phyloP scores from a whole-genome alignment of 2,797 vertebrate species.

The Anniella stebbinsi region DNA sequence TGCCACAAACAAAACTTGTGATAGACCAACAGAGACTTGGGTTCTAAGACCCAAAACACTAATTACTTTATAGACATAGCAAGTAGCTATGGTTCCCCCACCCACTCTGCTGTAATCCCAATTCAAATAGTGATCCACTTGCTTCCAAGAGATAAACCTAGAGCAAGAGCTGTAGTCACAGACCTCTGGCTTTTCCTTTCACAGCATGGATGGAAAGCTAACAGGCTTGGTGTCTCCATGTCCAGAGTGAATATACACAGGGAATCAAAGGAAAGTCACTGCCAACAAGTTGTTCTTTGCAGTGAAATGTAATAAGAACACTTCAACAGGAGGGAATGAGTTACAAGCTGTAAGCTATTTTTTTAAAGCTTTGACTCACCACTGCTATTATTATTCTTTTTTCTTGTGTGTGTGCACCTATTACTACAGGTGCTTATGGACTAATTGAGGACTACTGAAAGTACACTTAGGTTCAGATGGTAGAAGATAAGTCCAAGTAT shows the following conservation, averaged over 20 bases:
- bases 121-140: too few species aligned
- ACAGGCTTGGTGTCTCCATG: neutral
- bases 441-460: neutral
- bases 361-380: slow-evolving; percentile 13
- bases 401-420: slow-evolving; percentile 1
- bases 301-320: neutral
- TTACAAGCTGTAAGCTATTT: slow-evolving; percentile 1
- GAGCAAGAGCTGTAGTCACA: neutral
- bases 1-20: neutral
- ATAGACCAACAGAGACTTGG: neutral
- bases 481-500: neutral
- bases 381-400: neutral
- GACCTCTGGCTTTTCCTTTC: neutral
- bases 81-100: too few species aligned
- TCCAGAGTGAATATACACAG: neutral
- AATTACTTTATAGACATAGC: too few species aligned
- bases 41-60: neutral
- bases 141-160: neutral
- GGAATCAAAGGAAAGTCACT: neutral
- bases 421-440: slow-evolving; percentile 7
- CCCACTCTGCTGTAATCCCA: too few species aligned
- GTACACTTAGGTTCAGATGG: slow-evolving; percentile 1
- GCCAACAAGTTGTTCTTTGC: neutral
- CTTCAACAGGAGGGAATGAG: neutral
- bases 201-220: neutral